A percentile compares a stretch with the other conserved stretches of the same genome.
Evolutionary conservation across 2,113 vertebrate species (phyloP).

Genomic region (Cynopterus brachyotis): DNA sequence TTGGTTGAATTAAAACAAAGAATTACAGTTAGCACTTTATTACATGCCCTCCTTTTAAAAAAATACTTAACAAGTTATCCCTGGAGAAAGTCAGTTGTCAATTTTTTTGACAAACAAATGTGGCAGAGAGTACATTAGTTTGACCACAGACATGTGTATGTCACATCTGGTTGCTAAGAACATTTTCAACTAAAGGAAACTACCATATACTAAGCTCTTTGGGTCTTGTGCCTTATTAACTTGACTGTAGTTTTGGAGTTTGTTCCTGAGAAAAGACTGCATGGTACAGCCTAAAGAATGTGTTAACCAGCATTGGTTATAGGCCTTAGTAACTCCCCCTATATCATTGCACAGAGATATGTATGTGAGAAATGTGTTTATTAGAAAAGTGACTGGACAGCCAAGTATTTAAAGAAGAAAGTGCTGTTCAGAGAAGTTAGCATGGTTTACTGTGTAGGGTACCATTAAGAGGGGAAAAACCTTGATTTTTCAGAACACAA

Average conservation of each 20-base stretch:
- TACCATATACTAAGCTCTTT: not conserved
- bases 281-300: not conserved
- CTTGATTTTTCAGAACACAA: conserved; percentile 40
- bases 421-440: not conserved
- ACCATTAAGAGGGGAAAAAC: not conserved
- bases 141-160: not conserved
- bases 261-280: not conserved
- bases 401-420: not conserved
- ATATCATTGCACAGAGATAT: not conserved
- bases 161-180: not conserved
- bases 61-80: not conserved
- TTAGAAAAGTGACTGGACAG: not conserved
- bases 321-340: not conserved
- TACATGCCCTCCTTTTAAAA: not conserved
- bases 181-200: not conserved
- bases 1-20: not conserved
- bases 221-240: not conserved
- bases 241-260: conserved; percentile 23
- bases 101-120: not conserved
- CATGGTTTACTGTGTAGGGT: not conserved
- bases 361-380: not conserved
- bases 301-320: not conserved
- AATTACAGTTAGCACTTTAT: not conserved
- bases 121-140: not conserved
- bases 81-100: not conserved